Base-by-base conservation (phyloP, 2,797 vertebrate species). In the Geotrypetes seraphini region DNA sequence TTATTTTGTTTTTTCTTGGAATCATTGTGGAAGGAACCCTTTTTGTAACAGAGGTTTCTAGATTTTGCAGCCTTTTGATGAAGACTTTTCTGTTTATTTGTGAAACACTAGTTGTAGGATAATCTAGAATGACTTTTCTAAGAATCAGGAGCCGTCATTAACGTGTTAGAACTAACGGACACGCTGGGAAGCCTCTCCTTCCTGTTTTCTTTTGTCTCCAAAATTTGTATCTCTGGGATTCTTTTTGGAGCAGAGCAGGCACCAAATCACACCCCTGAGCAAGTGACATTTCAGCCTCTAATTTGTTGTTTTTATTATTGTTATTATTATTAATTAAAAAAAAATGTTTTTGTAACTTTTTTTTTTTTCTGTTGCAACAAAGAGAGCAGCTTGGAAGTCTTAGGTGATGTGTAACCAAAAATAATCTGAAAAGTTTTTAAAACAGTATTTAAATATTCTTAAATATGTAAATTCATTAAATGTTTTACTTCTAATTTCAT, bases 71-170 rank as follows among this genome's bases (percentile, higher is more conserved):
- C 85, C 66, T 90, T 93, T 94, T 87, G 67, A 81, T 74, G 91
- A 96, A 91, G 88, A 93, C 83, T 66, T 63, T 73, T 71, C 77
- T 84, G 81, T 70, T 65, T 82, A 84, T 89, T 91, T 90, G 88
- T 94, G 90, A 90, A 94, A 97, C 92, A 96, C 92, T 96, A 95
- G 91, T 76, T 87, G 88, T 94, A 96, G 89, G 88, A 87, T 88
- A 88, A 92, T 85, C 87, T 84, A 65, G 85, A 89, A 85, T 79
- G 89, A 72, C 74, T 78, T 94, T 91, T 92, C 89, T 92, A 92
- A 83, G 75, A 91, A 92, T 92, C 81, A 84, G 75, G 39, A 64
- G 79, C 36, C 28, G 39, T 42, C 42, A 48, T 48, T 41, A 89
- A 86, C 71, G 69, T 91, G 96, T 89, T 94, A 93, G 85, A 92